These are phyloP conservation scores for Marasmarcha lunaedactyla DNA, from an alignment of 2,888 invertebrate species.

Conservation along the genomic window DNA sequence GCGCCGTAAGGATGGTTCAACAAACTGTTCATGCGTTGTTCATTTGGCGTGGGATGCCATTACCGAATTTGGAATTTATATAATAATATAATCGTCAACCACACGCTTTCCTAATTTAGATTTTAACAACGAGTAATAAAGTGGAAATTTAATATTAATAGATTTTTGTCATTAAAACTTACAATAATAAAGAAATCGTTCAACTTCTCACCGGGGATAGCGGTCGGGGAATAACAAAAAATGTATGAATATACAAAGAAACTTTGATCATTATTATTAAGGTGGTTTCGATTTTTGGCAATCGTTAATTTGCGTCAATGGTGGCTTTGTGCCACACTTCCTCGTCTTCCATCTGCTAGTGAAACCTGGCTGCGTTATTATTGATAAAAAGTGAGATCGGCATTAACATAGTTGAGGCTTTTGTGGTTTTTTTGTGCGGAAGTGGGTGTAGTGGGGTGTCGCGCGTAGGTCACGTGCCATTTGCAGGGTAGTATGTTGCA, in stretches of 20 bases:
- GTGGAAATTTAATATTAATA: slow-evolving; percentile 26
- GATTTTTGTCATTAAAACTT: slow-evolving; percentile 29
- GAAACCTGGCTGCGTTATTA: slow-evolving; percentile 48
- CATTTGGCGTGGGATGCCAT: slow-evolving; percentile 28
- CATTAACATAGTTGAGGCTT: slow-evolving; percentile 41
- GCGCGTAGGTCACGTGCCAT: slow-evolving; percentile 19
- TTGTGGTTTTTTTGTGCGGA: slow-evolving; percentile 37
- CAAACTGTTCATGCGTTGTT: slow-evolving; percentile 29
- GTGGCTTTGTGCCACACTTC: slow-evolving; percentile 29
- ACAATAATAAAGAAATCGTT: slow-evolving; percentile 41
- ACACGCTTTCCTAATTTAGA: slow-evolving; percentile 24
- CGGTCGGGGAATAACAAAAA: not conserved
- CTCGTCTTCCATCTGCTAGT: slow-evolving; percentile 52
- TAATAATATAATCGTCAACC: slow-evolving; percentile 27
- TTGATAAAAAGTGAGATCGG: slow-evolving; percentile 44
- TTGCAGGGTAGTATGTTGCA: too few species aligned
- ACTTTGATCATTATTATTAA: slow-evolving; percentile 21
- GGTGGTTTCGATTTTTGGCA: slow-evolving; percentile 42
- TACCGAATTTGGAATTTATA: slow-evolving; percentile 28
- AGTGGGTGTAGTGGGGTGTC: slow-evolving; percentile 28
- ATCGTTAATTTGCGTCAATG: slow-evolving; percentile 34
- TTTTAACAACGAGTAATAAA: slow-evolving; percentile 24
- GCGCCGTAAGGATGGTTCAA: slow-evolving; percentile 22
- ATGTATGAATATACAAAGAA: not conserved
- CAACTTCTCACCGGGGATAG: slow-evolving; percentile 24